Conservation (phyloP, 2,888 invertebrate species). For the Helicoverpa assulta region DNA sequence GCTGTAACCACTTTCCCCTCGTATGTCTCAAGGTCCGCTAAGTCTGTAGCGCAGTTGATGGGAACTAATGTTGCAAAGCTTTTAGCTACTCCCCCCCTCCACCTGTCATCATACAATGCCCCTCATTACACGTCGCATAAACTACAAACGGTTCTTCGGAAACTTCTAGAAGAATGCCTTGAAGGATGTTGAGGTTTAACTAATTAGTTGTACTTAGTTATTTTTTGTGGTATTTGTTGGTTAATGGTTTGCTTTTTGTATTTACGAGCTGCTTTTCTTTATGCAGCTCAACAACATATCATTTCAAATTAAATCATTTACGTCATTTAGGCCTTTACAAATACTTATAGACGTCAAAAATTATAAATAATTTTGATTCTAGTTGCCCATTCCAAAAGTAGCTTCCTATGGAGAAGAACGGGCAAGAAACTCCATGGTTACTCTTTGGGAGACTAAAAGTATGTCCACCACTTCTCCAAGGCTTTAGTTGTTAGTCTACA, state of each 20-base stretch:
- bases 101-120: constrained; percentile 69
- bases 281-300: neutral
- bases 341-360: no score
- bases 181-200: constrained; percentile 1
- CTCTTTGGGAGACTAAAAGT: no score
- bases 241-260: no score
- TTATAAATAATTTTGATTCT: no score
- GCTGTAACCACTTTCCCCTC: constrained; percentile 22
- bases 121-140: constrained; percentile 64
- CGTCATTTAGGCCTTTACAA: no score
- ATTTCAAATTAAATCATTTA: no score
- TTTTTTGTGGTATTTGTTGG: neutral
- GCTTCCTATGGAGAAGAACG: no score
- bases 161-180: constrained; percentile 47
- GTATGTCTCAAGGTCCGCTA: constrained; percentile 56
- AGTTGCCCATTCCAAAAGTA: no score
- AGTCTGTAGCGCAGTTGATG: constrained; percentile 76
- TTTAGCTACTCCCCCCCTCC: constrained; percentile 71
- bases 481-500: no score
- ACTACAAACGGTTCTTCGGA: constrained; percentile 37
- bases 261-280: neutral
- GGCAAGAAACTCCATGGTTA: no score
- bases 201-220: constrained; percentile 23
- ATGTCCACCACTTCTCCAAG: no score
- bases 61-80: constrained; percentile 86